Percentiles rank a stretch among this genome's conserved stretches.
Evolutionary conservation across 2,797 vertebrate genomes (phyloP).

Genomic region (Chelon labrosus): DNA sequence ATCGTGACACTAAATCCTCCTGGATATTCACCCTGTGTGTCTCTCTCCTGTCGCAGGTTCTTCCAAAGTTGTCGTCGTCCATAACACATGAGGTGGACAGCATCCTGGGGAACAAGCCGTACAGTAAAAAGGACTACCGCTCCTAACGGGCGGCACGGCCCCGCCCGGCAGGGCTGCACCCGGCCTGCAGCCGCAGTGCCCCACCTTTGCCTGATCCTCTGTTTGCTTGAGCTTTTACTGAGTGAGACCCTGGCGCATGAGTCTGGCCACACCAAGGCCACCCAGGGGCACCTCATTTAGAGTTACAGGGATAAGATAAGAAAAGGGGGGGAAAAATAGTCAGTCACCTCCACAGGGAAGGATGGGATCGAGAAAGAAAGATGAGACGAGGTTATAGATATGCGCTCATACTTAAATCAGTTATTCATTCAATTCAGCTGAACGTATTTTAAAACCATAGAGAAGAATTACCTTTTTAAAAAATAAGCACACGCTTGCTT

Average conservation of each 20-base stretch:
- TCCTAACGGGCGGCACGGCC: conserved; percentile 83
- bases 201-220: conserved; percentile 87
- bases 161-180: conserved; percentile 71
- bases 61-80: conserved; percentile 97
- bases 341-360: conserved; percentile 60
- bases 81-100: conserved; percentile 97
- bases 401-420: conserved; percentile 78
- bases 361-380: conserved; percentile 60
- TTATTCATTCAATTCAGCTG: conserved; percentile 80
- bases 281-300: conserved; percentile 77
- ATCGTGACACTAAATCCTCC: not conserved
- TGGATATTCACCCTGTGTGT: not conserved
- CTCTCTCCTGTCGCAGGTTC: conserved; percentile 85
- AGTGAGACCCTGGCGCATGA: conserved; percentile 88
- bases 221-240: conserved; percentile 93
- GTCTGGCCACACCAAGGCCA: conserved; percentile 81
- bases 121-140: conserved; percentile 99
- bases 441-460: conserved; percentile 76
- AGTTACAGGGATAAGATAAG: conserved; percentile 76
- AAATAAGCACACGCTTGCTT: conserved; percentile 87
- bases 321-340: conserved; percentile 51
- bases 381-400: conserved; percentile 63
- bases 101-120: conserved; percentile 99
- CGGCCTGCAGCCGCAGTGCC: conserved; percentile 67
- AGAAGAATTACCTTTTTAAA: conserved; percentile 67